A percentile compares a stretch with the other conserved stretches of the same genome.
These are phyloP conservation scores for Catamblyrhynchus diadema DNA, from an alignment of 2,797 vertebrate species.

Conservation along the genomic window DNA sequence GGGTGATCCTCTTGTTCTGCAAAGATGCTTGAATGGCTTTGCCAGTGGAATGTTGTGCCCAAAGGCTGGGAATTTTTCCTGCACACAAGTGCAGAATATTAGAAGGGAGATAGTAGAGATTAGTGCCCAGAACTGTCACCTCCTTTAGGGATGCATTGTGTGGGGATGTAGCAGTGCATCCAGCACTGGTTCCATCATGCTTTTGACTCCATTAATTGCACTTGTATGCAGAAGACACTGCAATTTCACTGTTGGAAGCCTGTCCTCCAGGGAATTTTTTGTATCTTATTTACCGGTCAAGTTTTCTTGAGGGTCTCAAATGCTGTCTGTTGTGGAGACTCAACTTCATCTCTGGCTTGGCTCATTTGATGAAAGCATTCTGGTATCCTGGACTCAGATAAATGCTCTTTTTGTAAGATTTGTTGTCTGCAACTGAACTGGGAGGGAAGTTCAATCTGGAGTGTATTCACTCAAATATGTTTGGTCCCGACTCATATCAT, in stretches of 20 bases:
- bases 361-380: not conserved
- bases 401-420: not conserved
- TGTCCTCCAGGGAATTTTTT: not conserved
- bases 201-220: not conserved
- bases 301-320: not conserved
- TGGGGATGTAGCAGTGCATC: not conserved
- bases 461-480: not conserved
- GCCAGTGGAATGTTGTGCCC: not conserved
- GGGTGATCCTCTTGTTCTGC: not conserved
- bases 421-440: not conserved
- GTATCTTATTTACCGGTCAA: not conserved
- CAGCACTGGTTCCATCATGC: not conserved
- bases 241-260: not conserved
- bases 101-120: not conserved
- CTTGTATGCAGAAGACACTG: not conserved
- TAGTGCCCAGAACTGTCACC: not conserved
- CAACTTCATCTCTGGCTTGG: not conserved
- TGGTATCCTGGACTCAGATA: not conserved
- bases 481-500: not conserved
- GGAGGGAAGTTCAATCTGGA: not conserved
- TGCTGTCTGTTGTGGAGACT: not conserved
- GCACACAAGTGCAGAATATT: not conserved
- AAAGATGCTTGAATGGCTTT: not conserved
- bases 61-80: not conserved
- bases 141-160: not conserved